Base-by-base conservation (phyloP, 2,113 vertebrate species). In the Brachirus orientalis region DNA sequence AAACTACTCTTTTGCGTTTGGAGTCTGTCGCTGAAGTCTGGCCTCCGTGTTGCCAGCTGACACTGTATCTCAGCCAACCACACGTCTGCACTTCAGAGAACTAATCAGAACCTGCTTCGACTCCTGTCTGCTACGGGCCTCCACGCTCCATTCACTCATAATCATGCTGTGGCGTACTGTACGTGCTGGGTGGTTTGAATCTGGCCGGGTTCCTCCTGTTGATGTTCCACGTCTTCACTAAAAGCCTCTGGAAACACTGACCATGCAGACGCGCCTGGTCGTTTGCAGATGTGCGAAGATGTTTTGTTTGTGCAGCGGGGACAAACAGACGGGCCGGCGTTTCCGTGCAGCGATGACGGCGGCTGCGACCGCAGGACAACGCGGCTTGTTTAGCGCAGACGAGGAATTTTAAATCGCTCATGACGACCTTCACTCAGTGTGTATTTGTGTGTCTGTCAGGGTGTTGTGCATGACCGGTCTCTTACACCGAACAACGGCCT, bases 401-500 rank as follows among this genome's bases (percentile, higher is more conserved):
- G 47, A 76, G 57, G 72, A 83, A 79, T 86, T 69, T 44, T 72
- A 41, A 63, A 73, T 69, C 74, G 68, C 75, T 80, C 79, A 74
- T 50, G 11, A 84, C 69, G 76, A 71, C 63, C 61, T 72, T 77
- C 52, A 44, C 58, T 81, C n/a, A 8, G n/a, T 69, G 16, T 45
- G 66, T 70, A 40, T 57, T 36, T 52, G 40, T 44, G 28, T 28
- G 28, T 28, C 3, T 28, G 28, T 56, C 75, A 65, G 46, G 36
- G 59, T 76, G 53, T 71, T 69, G 50, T 59, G 79, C 40, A 72
- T 77, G 56, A 76, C 52, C 13, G 47, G 68, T 35, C 47, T 69
- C 80, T 87, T 83, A 65, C 8, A 47, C 67, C 50, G 65, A 88
- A 90, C 82, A 88, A 87, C 76, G 50, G 70, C 36, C 55, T 83